Evolutionary conservation across 1,140 invertebrate genomes (phyloP), one percentile per base, ranked within the genome.

Genomic region (Hylaeus anthracinus): DNA sequence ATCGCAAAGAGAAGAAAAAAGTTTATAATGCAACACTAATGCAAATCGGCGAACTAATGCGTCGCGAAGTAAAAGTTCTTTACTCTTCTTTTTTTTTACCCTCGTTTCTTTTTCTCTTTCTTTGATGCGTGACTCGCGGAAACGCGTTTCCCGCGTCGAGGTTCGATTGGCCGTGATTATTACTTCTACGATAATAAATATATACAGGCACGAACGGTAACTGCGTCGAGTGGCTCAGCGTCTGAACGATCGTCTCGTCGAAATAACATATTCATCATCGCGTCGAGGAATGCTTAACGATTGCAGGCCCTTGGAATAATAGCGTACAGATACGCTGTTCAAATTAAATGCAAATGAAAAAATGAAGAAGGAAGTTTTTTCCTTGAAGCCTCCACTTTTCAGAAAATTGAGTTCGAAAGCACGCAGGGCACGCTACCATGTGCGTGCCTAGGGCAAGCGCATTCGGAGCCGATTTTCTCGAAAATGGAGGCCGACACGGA

Each of bases 191-290:
- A 84, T 79, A 75, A 70, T 70, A 77, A 65, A 86, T 88, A 77
- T 88, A 77, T 86, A 83, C 86, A 88, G 87, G 88, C 85, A 88
- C 87, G 80, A 85, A 86, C 76, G 86, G 84, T 84, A 74, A 81
- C 78, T 77, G 26, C 26, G 26, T 84, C 74, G 53, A 60, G 37
- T 58, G 78, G 77, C 75, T 86, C 85, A 84, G 79, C 72, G 55
- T 48, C 8, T n/a, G 66, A 82, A 69, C 55, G 53, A 58, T 8
- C 9, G 9, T 39, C 56, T 64, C 9, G 14, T 55, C 39, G 5
- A 45, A 48, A 61, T 26, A 26, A 26, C 58, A 55, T 14, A 9
- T 55, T 53, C 67, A n/a, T 58, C n/a, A 15, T 14, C 5, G 4
- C 8, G 2, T 6, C 8, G 43, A 53, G 43, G 14, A 67, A 58